These are phyloP conservation scores for Hydropotes inermis DNA, from an alignment of 2,113 vertebrate species.

Conservation along the genomic window DNA sequence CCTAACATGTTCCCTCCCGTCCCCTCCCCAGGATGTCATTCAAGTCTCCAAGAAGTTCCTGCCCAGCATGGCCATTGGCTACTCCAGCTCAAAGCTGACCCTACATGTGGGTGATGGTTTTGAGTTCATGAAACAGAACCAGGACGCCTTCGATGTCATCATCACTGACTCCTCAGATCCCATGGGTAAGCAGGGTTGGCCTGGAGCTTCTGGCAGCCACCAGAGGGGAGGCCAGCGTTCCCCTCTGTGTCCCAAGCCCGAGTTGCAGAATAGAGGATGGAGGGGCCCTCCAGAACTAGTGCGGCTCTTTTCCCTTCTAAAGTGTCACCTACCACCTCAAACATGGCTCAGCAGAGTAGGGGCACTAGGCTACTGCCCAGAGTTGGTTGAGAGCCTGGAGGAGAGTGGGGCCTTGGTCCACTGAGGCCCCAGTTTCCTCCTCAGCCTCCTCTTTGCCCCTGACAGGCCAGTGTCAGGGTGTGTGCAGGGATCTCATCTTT, in stretches of 20 bases:
- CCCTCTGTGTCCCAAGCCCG: background rate
- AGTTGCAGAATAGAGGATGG: background rate
- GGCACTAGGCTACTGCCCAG: background rate
- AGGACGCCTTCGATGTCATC: constrained; percentile 97
- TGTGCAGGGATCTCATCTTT: background rate
- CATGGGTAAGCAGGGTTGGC: constrained; percentile 86
- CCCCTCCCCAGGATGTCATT: constrained; percentile 91
- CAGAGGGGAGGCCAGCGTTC: background rate
- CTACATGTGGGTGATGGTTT: constrained; percentile 96
- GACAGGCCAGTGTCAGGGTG: background rate
- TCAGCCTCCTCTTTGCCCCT: background rate
- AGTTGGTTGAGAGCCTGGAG: background rate
- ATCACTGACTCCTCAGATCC: constrained; percentile 99
- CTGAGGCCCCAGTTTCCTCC: background rate
- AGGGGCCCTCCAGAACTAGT: background rate
- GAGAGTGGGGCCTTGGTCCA: background rate
- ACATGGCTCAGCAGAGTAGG: background rate
- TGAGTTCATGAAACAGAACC: constrained; percentile 99
- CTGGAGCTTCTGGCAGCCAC: background rate
- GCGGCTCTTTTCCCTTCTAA: background rate
- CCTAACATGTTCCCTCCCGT: background rate
- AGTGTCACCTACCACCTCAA: too few species aligned
- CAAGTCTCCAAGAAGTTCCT: constrained; percentile 96
- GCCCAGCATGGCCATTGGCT: constrained; percentile 95
- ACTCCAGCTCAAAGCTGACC: constrained; percentile 94